These are phyloP conservation scores for Lepidurus arcticus DNA, from an alignment of 1,140 invertebrate genomes.

Conservation along the genomic window DNA sequence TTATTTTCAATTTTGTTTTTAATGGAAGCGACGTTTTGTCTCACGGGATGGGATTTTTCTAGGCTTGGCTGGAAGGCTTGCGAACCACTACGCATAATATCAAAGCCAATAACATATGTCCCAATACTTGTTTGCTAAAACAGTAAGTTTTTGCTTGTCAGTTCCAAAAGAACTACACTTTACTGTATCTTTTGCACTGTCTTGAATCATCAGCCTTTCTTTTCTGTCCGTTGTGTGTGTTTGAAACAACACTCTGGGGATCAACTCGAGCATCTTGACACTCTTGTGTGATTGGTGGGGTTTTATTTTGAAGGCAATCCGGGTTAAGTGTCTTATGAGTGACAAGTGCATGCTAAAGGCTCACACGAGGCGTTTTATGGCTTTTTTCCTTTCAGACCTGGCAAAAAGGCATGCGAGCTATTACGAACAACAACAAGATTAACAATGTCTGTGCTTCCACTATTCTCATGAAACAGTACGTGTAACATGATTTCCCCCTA, in stretches of 20 bases:
- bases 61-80: constrained; percentile 92
- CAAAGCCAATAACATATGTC: constrained; percentile 98
- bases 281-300: not conserved
- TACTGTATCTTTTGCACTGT: not conserved
- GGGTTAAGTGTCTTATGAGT: not conserved
- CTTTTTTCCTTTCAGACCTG: constrained; percentile 62
- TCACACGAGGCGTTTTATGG: constrained; percentile 32
- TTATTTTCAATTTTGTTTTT: not conserved
- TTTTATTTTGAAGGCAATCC: not conserved
- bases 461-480: constrained; percentile 97
- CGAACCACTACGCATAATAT: constrained; percentile 95
- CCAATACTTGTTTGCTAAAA: constrained; percentile 97
- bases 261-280: not conserved
- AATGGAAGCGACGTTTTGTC: not conserved
- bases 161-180: constrained; percentile 20
- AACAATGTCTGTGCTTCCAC: constrained; percentile 92
- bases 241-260: not conserved
- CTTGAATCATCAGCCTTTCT: not conserved
- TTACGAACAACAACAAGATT: constrained; percentile 96
- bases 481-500: constrained; percentile 40
- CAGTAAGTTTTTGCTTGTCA: constrained; percentile 73
- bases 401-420: constrained; percentile 78
- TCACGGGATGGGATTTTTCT: constrained; percentile 35
- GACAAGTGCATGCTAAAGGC: not conserved
- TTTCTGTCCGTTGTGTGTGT: not conserved